Base-by-base conservation (phyloP, 37 sponge, comb jelly and placozoan genomes). In the Theonella swinhoei region DNA sequence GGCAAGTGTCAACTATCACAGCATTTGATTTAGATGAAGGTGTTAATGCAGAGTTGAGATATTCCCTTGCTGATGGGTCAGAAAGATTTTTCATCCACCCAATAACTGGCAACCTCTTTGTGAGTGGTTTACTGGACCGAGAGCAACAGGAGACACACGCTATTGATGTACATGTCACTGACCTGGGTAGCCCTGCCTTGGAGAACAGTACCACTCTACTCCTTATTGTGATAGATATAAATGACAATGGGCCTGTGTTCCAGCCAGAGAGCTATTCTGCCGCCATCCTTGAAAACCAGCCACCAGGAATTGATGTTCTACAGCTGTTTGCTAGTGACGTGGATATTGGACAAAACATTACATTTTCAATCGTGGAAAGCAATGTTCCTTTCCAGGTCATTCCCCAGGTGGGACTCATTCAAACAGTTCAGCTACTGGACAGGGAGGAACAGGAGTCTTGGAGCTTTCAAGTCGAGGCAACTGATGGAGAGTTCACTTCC, bases 171-270 rank as follows among this genome's bases (percentile, higher is more conserved):
- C 24, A 24, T 37, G 91, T 81, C 1, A 39, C 60, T 0, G 91
- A 90, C 36, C 39, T 70, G 59, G 91, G 83, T 29, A 81, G 1
- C 0, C 87, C 86, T 0, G 25, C 91, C 33, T 68, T 11, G 20
- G 36, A 75, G 11, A 72, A 38, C 62, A 20, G 7, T 74, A 41
- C 74, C 24, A 64, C 77, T 31, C 30, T 88, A 24, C 39, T 47
- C 3, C 72, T 92, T 14, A 77, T 22, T 23, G 65, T 92, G n/a
- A 19, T 30, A 8, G 89, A 92, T 81, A 31, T 61, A 4, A 92
- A 92, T 73, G 89, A 92, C 89, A 92, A 92, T 74, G 64, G 68
- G 2, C 93, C 93, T 24, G 62, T 63, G 68, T 3, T 92, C 88
- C 66, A 23, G n/a, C 11, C 23, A 20, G 19, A 29, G 17, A 24